Evolutionary conservation across 2,113 vertebrate species (phyloP).

Genomic region (Lipophrys pholis): DNA sequence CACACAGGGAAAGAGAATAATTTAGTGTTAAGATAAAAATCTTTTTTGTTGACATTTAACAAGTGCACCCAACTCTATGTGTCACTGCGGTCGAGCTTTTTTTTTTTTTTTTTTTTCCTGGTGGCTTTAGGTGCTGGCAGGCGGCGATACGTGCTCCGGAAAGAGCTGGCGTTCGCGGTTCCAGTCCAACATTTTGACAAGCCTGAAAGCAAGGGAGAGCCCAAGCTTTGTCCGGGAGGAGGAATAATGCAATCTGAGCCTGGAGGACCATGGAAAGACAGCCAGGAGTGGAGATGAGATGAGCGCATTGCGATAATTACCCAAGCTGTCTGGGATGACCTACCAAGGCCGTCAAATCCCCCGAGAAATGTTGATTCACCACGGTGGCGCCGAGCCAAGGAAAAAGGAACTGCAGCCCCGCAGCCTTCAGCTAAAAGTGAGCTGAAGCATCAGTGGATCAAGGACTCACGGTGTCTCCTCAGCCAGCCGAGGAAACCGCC

Average conservation of each 20-base stretch:
- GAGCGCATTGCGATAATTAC: slow-evolving; percentile 47
- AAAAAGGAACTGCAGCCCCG: slow-evolving; percentile 16
- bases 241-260: slow-evolving; percentile 36
- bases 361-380: slow-evolving; percentile 41
- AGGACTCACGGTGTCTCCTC: slow-evolving; percentile 9
- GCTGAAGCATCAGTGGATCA: neutral
- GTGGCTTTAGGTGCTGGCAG: slow-evolving; percentile 18
- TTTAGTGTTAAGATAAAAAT: no score
- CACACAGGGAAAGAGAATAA: no score
- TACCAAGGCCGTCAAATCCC: slow-evolving; percentile 26
- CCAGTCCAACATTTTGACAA: slow-evolving; percentile 41
- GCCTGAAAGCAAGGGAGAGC: slow-evolving; percentile 36
- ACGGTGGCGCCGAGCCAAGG: slow-evolving; percentile 29
- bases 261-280: slow-evolving; percentile 40
- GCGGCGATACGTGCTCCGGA: slow-evolving; percentile 22
- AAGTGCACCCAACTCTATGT: neutral
- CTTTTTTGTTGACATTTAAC: neutral
- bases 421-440: neutral
- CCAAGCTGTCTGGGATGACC: slow-evolving; percentile 30
- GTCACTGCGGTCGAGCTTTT: neutral
- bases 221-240: neutral
- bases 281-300: slow-evolving; percentile 43
- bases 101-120: neutral
- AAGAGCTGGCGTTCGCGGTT: slow-evolving; percentile 16
- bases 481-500: slow-evolving; percentile 6